phyloP scores from a whole-genome alignment of 2,113 vertebrate genomes.

The Ceyx melanurus region DNA sequence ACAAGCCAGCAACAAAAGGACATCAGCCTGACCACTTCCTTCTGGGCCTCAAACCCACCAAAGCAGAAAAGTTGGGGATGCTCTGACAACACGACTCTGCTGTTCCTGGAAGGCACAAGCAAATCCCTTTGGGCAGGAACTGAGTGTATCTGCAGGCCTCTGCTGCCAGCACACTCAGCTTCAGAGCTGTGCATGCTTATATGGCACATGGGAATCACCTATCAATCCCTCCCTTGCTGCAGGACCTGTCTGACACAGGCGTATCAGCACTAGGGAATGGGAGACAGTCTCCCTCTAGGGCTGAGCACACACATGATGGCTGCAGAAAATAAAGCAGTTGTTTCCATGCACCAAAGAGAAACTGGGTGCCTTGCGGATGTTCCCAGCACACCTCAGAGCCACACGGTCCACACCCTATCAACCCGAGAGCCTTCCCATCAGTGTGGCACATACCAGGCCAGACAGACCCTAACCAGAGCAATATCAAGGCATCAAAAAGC shows the following conservation, averaged over 20 bases:
- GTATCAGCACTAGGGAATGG: not conserved
- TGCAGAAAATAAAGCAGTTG: not conserved
- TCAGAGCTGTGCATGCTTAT: not conserved
- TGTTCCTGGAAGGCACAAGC: not conserved
- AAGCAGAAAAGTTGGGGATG: not conserved
- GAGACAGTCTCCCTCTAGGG: not conserved
- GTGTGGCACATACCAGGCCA: fast-evolving
- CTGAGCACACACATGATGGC: not conserved
- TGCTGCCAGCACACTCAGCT: not conserved
- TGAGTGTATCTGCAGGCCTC: not conserved
- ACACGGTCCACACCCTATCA: fast-evolving
- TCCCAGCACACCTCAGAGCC: not conserved
- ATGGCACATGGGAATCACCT: not conserved
- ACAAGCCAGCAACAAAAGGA: not conserved
- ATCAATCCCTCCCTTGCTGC: not conserved
- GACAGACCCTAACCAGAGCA: not conserved
- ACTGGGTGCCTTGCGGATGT: not conserved
- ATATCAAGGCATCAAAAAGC: not conserved
- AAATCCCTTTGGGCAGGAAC: not conserved
- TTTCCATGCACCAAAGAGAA: not conserved
- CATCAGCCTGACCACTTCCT: not conserved
- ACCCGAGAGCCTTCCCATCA: not conserved
- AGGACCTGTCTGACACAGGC: not conserved
- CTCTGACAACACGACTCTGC: fast-evolving
- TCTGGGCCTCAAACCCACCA: not conserved